Percentiles rank a stretch among this genome's conserved stretches.
Evolutionary conservation across 2,113 vertebrate genomes (phyloP).

Genomic region (Tamias sibiricus): DNA sequence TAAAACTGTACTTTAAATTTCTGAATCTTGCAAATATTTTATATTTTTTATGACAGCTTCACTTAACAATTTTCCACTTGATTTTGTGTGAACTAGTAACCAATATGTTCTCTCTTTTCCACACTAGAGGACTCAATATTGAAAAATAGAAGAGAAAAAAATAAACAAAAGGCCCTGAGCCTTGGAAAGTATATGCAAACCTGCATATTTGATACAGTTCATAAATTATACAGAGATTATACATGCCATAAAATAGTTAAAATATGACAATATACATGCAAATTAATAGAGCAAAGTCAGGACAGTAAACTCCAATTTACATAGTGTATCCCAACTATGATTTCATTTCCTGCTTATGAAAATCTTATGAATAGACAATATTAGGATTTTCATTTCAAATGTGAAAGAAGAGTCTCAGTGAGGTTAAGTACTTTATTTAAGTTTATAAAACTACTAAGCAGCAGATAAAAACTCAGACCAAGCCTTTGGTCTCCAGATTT

Average conservation of each 20-base stretch:
- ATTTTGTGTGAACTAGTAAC: neutral
- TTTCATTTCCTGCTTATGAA: neutral
- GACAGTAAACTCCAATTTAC: neutral
- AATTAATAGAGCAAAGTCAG: neutral
- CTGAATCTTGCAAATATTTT: neutral
- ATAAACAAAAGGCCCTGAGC: neutral
- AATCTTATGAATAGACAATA: neutral
- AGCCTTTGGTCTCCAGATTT: neutral
- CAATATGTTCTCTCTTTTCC: neutral
- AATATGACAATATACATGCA: neutral
- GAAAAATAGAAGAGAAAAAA: neutral
- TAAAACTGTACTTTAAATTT: neutral
- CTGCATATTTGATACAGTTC: neutral
- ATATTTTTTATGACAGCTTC: neutral
- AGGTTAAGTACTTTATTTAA: neutral
- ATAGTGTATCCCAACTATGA: rapidly evolving
- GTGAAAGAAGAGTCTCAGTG: neutral
- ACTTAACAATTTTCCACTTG: neutral
- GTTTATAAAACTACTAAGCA: neutral
- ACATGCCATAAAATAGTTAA: neutral
- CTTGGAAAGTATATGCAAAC: neutral
- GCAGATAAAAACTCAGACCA: neutral
- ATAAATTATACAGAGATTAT: neutral
- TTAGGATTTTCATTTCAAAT: neutral
- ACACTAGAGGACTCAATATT: neutral